These are phyloP conservation scores for Lagenorhynchus albirostris DNA, from an alignment of 2,113 vertebrate species.

Conservation along the genomic window DNA sequence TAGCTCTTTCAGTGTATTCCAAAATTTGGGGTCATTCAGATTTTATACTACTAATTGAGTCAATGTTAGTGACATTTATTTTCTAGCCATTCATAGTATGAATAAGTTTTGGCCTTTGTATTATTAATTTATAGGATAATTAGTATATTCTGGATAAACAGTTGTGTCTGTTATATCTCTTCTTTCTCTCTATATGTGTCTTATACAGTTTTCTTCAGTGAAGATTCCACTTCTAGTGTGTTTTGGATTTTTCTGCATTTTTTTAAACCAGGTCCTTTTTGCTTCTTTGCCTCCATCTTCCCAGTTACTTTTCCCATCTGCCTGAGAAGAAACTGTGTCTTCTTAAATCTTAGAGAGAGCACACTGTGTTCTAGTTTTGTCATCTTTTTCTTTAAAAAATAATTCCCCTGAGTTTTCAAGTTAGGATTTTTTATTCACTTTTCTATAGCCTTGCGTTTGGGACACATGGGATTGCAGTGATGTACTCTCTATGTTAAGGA, in stretches of 20 bases:
- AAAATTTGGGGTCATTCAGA: background rate
- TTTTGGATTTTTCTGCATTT: background rate
- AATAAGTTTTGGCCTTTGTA: background rate
- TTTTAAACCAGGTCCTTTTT: background rate
- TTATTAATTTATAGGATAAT: background rate
- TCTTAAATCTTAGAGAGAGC: background rate
- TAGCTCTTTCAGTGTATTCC: background rate
- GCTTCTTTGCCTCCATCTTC: background rate
- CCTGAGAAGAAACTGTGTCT: background rate
- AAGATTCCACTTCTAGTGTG: background rate
- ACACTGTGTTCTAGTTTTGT: background rate
- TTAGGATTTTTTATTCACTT: background rate
- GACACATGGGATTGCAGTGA: background rate
- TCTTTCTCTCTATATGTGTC: accelerated
- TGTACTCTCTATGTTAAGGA: background rate
- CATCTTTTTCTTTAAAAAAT: background rate
- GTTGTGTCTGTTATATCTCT: background rate
- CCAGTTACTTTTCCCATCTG: background rate
- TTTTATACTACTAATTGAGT: background rate
- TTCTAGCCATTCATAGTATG: background rate
- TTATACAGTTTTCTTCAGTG: background rate
- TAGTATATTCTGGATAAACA: background rate
- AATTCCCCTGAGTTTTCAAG: background rate
- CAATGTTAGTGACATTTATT: background rate
- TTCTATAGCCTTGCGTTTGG: background rate